These are phyloP conservation scores for Zeuzera pyrina DNA, from an alignment of 2,888 invertebrate genomes.

Conservation along the genomic window DNA sequence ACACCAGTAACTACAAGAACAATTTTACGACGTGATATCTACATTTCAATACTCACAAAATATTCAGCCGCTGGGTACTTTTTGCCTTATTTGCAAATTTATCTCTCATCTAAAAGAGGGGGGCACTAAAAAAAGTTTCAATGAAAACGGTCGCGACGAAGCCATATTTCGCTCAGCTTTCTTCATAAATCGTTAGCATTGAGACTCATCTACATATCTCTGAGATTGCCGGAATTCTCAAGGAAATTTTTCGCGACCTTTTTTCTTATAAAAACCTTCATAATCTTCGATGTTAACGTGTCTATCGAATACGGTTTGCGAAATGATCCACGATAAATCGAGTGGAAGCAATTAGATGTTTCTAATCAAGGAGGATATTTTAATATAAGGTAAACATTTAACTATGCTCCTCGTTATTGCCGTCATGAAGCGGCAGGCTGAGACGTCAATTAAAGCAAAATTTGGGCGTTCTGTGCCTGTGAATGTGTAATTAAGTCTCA, in stretches of 20 bases:
- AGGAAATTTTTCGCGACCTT: constrained; percentile 16
- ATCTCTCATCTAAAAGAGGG: constrained; percentile 44
- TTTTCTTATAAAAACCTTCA: constrained; percentile 13
- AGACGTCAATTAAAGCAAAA: constrained; percentile 42
- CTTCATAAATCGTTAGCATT: constrained; percentile 61
- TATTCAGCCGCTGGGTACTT: constrained; percentile 39
- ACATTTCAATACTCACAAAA: constrained; percentile 40
- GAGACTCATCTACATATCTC: constrained; percentile 57
- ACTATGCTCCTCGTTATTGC: constrained; percentile 34
- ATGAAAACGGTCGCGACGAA: constrained; percentile 47
- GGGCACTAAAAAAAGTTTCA: constrained; percentile 57
- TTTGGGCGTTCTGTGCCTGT: constrained; percentile 35
- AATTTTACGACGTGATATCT: constrained; percentile 9
- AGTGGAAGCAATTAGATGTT: too few species aligned
- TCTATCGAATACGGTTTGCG: not conserved
- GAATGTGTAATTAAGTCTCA: constrained; percentile 42
- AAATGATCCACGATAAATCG: not conserved
- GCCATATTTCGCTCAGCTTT: constrained; percentile 59
- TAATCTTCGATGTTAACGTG: not conserved
- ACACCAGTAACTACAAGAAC: too few species aligned
- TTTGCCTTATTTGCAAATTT: constrained; percentile 52
- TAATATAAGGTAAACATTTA: constrained; percentile 35
- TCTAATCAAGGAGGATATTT: constrained; percentile 19
- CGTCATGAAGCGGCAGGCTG: constrained; percentile 38
- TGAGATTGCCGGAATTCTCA: constrained; percentile 15